Evolutionary conservation across 92 coral and sea anemone species (phyloP).

Genomic region (Epizoanthus stellaris): DNA sequence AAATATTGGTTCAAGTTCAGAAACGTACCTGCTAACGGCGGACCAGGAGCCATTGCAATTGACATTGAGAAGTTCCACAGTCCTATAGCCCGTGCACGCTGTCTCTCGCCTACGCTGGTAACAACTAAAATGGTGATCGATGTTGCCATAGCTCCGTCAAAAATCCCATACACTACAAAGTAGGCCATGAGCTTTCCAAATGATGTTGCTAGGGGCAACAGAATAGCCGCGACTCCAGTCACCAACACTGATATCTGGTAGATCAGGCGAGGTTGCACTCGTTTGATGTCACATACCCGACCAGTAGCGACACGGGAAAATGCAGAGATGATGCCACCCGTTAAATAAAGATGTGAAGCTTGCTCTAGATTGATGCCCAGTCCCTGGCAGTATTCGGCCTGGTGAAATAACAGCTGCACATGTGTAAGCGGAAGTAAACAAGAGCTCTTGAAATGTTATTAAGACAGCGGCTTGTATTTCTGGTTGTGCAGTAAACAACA

Average conservation of each 20-base stretch:
- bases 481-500: too few relatives aligned
- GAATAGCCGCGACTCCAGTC: neutral
- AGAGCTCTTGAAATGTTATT: too few relatives aligned
- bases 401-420: neutral
- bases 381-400: neutral
- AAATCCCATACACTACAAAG: conserved; percentile 4
- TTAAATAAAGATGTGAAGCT: neutral
- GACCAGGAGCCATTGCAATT: neutral
- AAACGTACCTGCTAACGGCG: conserved; percentile 10
- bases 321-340: neutral
- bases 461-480: too few relatives aligned
- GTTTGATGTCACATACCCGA: neutral
- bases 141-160: neutral
- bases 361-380: conserved; percentile 2
- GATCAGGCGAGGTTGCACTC: neutral
- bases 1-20: too few relatives aligned
- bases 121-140: neutral
- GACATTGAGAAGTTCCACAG: neutral
- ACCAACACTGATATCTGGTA: neutral
- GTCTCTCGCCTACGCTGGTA: neutral
- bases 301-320: neutral
- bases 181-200: neutral
- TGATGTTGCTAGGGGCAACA: conserved; percentile 11
- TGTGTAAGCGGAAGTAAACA: neutral
- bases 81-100: neutral